Percentiles rank a stretch among this genome's conserved stretches.
These are phyloP conservation scores for Melozone crissalis DNA, from an alignment of 2,113 vertebrate genomes.

Conservation along the genomic window DNA sequence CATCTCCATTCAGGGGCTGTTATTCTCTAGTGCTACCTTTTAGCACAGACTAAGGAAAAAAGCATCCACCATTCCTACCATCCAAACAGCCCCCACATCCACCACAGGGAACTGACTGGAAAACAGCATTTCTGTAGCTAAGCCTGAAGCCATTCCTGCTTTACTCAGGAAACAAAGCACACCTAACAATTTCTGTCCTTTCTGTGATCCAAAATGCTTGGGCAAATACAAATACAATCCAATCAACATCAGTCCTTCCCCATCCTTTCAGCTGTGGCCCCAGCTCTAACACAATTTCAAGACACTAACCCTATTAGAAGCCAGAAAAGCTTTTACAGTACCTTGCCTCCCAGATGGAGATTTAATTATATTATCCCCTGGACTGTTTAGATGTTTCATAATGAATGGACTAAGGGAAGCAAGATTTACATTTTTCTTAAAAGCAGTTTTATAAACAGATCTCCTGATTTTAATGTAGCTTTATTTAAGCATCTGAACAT, in stretches of 20 bases:
- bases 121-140: neutral
- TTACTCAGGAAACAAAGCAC: neutral
- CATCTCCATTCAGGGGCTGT: neutral
- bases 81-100: neutral
- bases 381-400: neutral
- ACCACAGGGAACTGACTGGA: neutral
- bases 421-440: slow-evolving; percentile 32
- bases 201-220: neutral
- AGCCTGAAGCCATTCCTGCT: neutral
- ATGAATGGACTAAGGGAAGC: slow-evolving; percentile 8
- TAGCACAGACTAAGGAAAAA: neutral
- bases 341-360: slow-evolving; percentile 2
- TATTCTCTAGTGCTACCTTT: neutral
- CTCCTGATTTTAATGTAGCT: slow-evolving; percentile 59
- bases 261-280: neutral
- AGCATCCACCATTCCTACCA: neutral
- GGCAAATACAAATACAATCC: neutral
- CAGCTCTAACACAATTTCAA: neutral
- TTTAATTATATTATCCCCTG: slow-evolving; percentile 8
- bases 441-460: slow-evolving; percentile 53
- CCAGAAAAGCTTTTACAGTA: neutral
- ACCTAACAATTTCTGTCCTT: neutral
- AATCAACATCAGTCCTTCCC: neutral
- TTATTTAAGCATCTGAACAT: slow-evolving; percentile 77
- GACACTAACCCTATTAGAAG: neutral